Conservation (phyloP, 2,797 vertebrate species). For the Falco berigora region DNA sequence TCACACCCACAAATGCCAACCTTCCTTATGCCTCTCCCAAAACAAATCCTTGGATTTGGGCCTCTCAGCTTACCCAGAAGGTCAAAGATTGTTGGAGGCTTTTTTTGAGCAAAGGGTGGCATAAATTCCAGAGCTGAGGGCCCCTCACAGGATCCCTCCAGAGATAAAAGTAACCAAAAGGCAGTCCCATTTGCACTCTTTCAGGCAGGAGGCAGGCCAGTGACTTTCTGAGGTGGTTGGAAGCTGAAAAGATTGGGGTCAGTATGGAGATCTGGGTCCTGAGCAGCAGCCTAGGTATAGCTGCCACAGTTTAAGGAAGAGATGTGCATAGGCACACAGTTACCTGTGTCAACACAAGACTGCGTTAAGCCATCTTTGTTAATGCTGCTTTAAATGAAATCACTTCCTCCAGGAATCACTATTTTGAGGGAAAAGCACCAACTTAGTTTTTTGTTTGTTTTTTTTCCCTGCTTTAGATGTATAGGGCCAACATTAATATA, state of each 20-base stretch:
- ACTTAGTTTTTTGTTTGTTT: background rate
- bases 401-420: background rate
- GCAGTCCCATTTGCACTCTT: background rate
- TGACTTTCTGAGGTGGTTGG: background rate
- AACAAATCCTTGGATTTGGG: conserved; percentile 17
- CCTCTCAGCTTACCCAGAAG: background rate
- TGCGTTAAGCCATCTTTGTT: background rate
- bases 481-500: background rate
- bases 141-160: background rate
- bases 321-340: background rate
- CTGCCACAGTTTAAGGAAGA: background rate
- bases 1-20: background rate
- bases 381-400: background rate
- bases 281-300: background rate
- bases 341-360: background rate
- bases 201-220: background rate
- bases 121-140: conserved; percentile 47
- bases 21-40: background rate
- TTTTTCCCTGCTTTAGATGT: background rate
- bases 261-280: background rate
- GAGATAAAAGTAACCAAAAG: conserved; percentile 17
- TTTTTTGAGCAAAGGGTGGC: background rate
- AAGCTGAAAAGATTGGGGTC: background rate
- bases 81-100: conserved; percentile 47
- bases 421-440: background rate